Conservation (phyloP, 2,797 vertebrate genomes). For the Cottoperca gobio region DNA sequence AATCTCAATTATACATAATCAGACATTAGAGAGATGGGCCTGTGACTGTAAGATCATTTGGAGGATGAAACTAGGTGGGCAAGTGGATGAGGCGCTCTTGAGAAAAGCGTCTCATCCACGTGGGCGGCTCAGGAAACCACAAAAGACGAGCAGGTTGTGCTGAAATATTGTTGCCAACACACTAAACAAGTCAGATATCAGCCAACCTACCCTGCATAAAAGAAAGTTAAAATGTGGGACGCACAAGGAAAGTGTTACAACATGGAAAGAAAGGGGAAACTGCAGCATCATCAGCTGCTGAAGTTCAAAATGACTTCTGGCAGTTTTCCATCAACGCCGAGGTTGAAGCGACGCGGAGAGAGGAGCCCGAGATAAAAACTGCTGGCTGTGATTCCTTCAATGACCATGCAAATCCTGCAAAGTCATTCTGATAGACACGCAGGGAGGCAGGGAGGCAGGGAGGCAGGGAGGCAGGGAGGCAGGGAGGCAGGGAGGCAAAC, state of each 20-base stretch:
- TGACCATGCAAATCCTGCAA: slow-evolving; percentile 55
- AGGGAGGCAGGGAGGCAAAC: not conserved
- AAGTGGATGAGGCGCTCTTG: not conserved
- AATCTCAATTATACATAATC: not conserved
- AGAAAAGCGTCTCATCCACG: not conserved
- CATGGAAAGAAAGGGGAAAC: not conserved
- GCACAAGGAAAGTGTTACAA: not conserved
- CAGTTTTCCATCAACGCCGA: slow-evolving; percentile 32
- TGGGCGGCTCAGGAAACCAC: not conserved
- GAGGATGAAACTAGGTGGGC: not conserved
- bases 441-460: not conserved
- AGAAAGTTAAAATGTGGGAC: not conserved
- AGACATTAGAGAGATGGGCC: not conserved
- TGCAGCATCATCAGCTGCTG: slow-evolving; percentile 28
- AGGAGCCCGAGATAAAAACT: slow-evolving; percentile 17
- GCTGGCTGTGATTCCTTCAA: slow-evolving; percentile 48
- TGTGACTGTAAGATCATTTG: not conserved
- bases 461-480: not conserved
- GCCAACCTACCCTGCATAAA: not conserved
- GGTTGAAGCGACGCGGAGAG: slow-evolving; percentile 9
- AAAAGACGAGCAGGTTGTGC: not conserved
- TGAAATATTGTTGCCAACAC: not conserved
- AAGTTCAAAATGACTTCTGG: slow-evolving; percentile 38
- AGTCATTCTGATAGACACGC: slow-evolving; percentile 35
- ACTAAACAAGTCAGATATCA: not conserved